Conservation (phyloP, 2,888 invertebrate species). For the Andrena bicolor region DNA sequence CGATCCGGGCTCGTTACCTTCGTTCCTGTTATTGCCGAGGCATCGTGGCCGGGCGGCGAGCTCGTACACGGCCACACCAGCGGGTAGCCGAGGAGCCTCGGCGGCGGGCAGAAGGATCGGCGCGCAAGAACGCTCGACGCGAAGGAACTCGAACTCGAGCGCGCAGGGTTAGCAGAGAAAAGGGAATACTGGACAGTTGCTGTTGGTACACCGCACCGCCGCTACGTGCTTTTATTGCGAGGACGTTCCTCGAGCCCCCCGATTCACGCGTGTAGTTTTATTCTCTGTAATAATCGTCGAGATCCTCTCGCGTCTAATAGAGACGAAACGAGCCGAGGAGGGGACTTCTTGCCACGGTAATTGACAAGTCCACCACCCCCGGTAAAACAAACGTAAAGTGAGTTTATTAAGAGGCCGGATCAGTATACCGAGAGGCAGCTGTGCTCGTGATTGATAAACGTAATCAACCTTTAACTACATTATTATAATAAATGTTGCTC, state of each 20-base stretch:
- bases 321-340: conserved; percentile 37
- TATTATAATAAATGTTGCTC: conserved; percentile 3
- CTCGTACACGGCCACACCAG: conserved; percentile 32
- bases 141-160: conserved; percentile 62
- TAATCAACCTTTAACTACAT: not conserved
- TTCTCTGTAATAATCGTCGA: conserved; percentile 57
- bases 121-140: conserved; percentile 69
- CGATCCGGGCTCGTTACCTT: conserved; percentile 58
- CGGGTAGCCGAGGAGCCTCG: conserved; percentile 41
- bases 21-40: conserved; percentile 57
- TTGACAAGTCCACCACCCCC: conserved; percentile 36
- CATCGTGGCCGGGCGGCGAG: conserved; percentile 44
- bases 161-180: conserved; percentile 70
- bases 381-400: conserved; percentile 30
- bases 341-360: conserved; percentile 35
- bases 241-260: conserved; percentile 65
- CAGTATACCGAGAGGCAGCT: not conserved
- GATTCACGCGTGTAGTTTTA: conserved; percentile 59
- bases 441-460: conserved; percentile 31
- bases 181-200: conserved; percentile 80
- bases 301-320: conserved; percentile 54
- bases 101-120: conserved; percentile 55
- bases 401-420: conserved; percentile 23
- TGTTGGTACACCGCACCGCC: conserved; percentile 78
- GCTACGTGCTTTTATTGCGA: conserved; percentile 81